Evolutionary conservation across 2,888 invertebrate species (phyloP).

Genomic region (Prenolepis imparis): DNA sequence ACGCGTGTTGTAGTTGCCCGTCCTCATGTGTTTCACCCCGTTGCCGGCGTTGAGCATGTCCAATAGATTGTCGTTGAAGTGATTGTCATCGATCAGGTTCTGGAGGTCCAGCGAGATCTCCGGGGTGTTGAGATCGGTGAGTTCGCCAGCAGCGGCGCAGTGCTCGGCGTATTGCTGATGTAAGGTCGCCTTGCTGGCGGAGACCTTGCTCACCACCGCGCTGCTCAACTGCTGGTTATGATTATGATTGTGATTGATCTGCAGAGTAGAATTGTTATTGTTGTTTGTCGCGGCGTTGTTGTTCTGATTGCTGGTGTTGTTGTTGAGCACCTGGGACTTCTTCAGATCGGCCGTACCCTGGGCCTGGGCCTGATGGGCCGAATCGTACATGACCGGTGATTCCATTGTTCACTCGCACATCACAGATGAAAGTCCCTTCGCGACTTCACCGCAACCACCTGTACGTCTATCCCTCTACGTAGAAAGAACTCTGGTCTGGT

Average conservation of each 20-base stretch:
- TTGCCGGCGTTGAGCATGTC: slow-evolving; percentile 91
- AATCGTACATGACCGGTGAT: slow-evolving; percentile 95
- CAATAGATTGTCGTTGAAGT: slow-evolving; percentile 95
- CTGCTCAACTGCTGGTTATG: slow-evolving; percentile 87
- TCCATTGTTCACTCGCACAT: slow-evolving; percentile 89
- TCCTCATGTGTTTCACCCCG: slow-evolving; percentile 85
- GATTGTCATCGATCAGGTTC: slow-evolving; percentile 95
- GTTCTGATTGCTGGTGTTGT: slow-evolving; percentile 84
- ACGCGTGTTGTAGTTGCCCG: slow-evolving; percentile 87
- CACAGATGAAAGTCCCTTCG: slow-evolving; percentile 70
- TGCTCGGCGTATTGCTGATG: slow-evolving; percentile 92
- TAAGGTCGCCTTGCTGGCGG: slow-evolving; percentile 89
- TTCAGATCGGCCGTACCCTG: slow-evolving; percentile 88
- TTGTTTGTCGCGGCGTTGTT: slow-evolving; percentile 83
- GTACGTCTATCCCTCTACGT: slow-evolving; percentile 21
- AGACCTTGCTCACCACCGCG: slow-evolving; percentile 84
- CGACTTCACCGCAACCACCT: slow-evolving; percentile 65
- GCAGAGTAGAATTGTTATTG: slow-evolving; percentile 87
- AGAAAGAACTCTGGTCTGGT: not conserved
- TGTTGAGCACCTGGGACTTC: slow-evolving; percentile 87
- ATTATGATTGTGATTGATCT: slow-evolving; percentile 87
- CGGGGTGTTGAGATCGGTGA: slow-evolving; percentile 96
- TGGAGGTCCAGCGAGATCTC: slow-evolving; percentile 97
- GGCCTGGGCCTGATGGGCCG: slow-evolving; percentile 86
- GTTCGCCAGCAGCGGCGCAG: slow-evolving; percentile 88